Evolutionary conservation across 1,140 invertebrate genomes (phyloP), one percentile per base, ranked within the genome.

Genomic region (Cyclina sinensis): DNA sequence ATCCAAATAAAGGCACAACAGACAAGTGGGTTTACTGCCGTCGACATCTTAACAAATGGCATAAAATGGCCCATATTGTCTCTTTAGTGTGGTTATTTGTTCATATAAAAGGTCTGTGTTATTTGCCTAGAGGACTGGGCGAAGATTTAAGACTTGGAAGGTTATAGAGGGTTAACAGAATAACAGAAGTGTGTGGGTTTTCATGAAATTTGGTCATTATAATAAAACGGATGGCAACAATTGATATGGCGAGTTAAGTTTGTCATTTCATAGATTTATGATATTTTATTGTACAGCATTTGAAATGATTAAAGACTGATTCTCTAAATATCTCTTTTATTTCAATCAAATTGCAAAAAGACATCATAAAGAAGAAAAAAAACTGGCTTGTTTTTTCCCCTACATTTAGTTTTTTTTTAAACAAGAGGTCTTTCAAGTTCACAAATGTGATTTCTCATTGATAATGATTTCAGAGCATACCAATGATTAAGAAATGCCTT

Each of bases 31-130:
- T 87, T 87, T 87, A 87, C 39, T 62, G 73, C 74, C 73, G 51
- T 30, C 5, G 80, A 32, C n/a, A 62, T 78, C 85, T 35, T 65
- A 43, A 68, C 46, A 87, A 87, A 79, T 62, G 57, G 73, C 74
- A 87, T 87, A 87, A 87, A 87, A 68, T 70, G 51, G 37, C 76
- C 74, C 48, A 80, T 79, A 79, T 87, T 68, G 74, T 78, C 74
- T 79, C 62, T 87, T 87, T 87, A 87, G 85, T 43, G 74, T 46
- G 24, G 48, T 65, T 87, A 80, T 79, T 80, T 87, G 85, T 80
- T 70, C 85, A 87, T 87, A 87, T 80, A 87, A 87, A 78, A 73
- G 59, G 85, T 62, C 74, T 87, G 82, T 70, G 82, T 84, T 73
- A 84, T 84, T 62, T 84, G 62, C 32, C 46, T 74, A 39, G 59